phyloP scores from a whole-genome alignment of 2,797 vertebrate species.

The Neosilurus hyrtlii region DNA sequence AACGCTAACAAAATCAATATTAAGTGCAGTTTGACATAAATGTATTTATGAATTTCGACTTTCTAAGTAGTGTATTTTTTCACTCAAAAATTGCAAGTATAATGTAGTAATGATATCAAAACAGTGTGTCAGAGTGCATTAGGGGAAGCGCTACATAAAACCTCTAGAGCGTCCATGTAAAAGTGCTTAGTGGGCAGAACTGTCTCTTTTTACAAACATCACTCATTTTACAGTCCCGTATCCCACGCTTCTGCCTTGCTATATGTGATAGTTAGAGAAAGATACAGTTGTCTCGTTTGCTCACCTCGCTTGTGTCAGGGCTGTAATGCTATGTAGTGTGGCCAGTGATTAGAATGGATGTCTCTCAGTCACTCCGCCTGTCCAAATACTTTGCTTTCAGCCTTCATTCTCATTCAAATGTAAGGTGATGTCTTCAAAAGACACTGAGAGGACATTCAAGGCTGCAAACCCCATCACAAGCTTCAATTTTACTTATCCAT shows the following conservation, averaged over 20 bases:
- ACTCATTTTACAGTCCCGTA: conserved; percentile 77
- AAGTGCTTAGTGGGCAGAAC: conserved; percentile 98
- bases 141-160: conserved; percentile 95
- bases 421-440: conserved; percentile 64
- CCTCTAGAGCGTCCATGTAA: conserved; percentile 82
- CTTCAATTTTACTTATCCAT: conserved; percentile 1
- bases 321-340: conserved; percentile 68
- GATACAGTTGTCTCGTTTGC: conserved; percentile 78
- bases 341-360: conserved; percentile 78
- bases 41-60: conserved; percentile 99
- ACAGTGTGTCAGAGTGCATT: conserved; percentile 99
- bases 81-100: conserved; percentile 99
- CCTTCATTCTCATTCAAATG: conserved; percentile 71
- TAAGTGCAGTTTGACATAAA: conserved; percentile 99
- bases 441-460: conserved; percentile 55
- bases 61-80: conserved; percentile 99
- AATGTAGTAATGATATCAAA: conserved; percentile 99
- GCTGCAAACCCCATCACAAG: conserved; percentile 16
- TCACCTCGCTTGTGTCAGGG: conserved; percentile 74
- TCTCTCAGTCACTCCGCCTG: conserved; percentile 72
- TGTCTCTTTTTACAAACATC: conserved; percentile 86
- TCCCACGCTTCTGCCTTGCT: conserved; percentile 61
- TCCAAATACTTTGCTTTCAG: conserved; percentile 70
- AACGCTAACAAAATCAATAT: conserved; percentile 99
- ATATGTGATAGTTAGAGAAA: conserved; percentile 74